Conservation (phyloP, 1,140 invertebrate species). For the Caenorhabditis elegans region DNA sequence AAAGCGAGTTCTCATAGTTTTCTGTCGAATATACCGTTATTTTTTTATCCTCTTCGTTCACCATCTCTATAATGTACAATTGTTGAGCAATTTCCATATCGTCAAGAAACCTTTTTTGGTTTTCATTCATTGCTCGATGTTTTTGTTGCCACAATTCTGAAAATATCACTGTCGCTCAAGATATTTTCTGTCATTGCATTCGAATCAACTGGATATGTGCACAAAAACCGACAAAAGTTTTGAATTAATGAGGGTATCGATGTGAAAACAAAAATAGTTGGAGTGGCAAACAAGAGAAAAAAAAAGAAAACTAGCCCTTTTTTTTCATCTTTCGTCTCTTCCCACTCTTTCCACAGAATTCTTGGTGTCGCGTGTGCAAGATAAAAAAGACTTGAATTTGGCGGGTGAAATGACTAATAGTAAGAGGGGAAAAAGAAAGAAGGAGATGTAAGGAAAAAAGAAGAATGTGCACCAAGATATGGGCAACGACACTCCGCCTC, state of each 20-base stretch:
- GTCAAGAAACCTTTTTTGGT: too few relatives aligned
- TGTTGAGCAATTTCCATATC: too few relatives aligned
- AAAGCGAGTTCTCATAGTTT: too few relatives aligned
- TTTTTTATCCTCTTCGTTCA: too few relatives aligned
- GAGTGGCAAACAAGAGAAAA: background rate
- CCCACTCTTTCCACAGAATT: background rate
- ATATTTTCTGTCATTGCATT: background rate
- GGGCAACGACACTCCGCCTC: background rate
- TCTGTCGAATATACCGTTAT: too few relatives aligned
- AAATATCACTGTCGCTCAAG: background rate
- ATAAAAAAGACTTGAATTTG: background rate
- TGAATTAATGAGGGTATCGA: background rate
- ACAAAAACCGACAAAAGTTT: background rate
- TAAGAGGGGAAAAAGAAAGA: background rate
- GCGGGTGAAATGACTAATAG: background rate
- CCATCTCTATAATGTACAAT: too few relatives aligned
- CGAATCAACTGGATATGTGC: background rate
- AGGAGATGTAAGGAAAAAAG: background rate
- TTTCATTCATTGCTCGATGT: too few relatives aligned
- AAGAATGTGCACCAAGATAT: background rate
- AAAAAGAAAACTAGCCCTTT: background rate
- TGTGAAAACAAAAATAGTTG: conserved; percentile 5
- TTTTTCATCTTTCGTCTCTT: background rate
- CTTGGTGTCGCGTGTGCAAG: background rate
- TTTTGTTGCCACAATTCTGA: background rate